A percentile compares a stretch with the other conserved stretches of the same genome.
phyloP scores from a whole-genome alignment of 2,888 invertebrate genomes.

The Ashinkailepas kermadecensis region DNA sequence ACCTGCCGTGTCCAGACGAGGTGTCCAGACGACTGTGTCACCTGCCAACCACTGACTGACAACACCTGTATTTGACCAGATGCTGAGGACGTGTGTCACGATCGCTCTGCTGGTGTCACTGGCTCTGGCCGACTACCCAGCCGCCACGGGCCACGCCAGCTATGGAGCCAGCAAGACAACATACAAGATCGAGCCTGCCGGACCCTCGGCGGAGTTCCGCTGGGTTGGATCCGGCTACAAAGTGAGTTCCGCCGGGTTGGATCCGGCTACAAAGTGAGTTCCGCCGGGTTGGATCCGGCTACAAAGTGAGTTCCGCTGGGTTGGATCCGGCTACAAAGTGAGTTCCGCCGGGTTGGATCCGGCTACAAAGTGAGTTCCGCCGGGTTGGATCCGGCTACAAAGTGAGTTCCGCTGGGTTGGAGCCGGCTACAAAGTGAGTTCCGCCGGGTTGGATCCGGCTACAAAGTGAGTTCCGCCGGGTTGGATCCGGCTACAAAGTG shows the following conservation, averaged over 20 bases:
- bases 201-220: neutral
- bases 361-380: too few relatives aligned
- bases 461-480: neutral
- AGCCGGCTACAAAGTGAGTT: too few relatives aligned
- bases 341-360: too few relatives aligned
- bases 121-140: slow-evolving; percentile 11
- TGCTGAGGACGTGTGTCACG: too few relatives aligned
- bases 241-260: neutral
- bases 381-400: neutral
- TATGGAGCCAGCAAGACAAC: neutral
- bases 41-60: too few relatives aligned
- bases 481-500: neutral
- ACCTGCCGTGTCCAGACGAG: too few relatives aligned
- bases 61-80: too few relatives aligned
- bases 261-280: neutral
- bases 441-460: neutral
- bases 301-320: neutral
- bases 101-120: neutral
- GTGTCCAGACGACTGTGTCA: too few relatives aligned
- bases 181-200: neutral
- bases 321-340: too few relatives aligned
- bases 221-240: neutral
- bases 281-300: neutral
- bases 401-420: neutral
- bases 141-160: slow-evolving; percentile 6